Base-by-base conservation (phyloP, 2,888 invertebrate genomes). In the Slavum lentiscoides region DNA sequence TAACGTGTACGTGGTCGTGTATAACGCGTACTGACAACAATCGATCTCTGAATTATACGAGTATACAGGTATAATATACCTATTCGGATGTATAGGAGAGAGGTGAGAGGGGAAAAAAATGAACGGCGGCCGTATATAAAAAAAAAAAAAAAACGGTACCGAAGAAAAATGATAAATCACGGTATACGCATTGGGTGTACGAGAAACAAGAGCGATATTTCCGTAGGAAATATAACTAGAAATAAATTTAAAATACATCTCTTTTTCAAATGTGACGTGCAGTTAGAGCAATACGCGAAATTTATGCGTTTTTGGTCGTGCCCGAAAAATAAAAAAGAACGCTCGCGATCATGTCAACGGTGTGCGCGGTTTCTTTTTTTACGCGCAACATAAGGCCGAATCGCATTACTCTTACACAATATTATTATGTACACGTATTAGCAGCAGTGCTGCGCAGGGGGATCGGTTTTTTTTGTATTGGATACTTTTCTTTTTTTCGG, bases 241-340 rank as follows among this genome's bases (percentile, higher is more conserved):
- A 53, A 74, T 61, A 74, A 62, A 74, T 74, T 30, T 30, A 30
- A 30, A 30, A 30, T 30, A 49, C 19, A 62, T 62, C 13, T 53
- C 8, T 30, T 30, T 74, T 74, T 62, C 49, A 30, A 74, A 53
- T n/a, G 53, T 62, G 62, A 74, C 73, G 30, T 30, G 7, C 55
- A 53, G 53, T 53, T 9, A n/a, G 17, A 53, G 62, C 62, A 74
- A 53, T 64, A 62, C 49, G 4, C 15, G 62, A 62, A 62, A 74
- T 74, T 53, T 74, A 74, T 73, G 62, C 62, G 49, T 62, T 73
- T 70, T 53, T 53, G 30, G 30, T 69, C 19, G 15, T 37, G 15
- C 49, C 49, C 61, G 13, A 66, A 62, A 69, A 74, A 74, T 49
- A 49, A 30, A 30, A n/a, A n/a, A n/a, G n/a, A 30, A 1, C 30